phyloP scores from a whole-genome alignment of 2,797 vertebrate species.

The Ambastaia sidthimunki region DNA sequence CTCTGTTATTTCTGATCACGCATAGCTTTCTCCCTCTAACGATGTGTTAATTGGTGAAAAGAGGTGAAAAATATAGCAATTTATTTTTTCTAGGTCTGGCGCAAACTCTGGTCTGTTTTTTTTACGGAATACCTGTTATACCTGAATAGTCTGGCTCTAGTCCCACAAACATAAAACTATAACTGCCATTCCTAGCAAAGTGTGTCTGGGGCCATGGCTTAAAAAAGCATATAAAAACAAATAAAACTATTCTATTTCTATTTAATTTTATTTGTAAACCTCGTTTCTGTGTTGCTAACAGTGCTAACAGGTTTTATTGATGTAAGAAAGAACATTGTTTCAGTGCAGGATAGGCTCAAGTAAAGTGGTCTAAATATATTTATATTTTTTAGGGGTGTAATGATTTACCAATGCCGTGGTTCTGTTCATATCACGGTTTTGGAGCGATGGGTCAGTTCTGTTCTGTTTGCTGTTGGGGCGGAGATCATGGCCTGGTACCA shows the following conservation, averaged over 20 bases:
- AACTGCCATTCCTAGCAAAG: slow-evolving; percentile 34
- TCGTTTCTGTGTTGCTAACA: slow-evolving; percentile 14
- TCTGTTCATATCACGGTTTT: too few relatives aligned
- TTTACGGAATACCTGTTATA: slow-evolving; percentile 24
- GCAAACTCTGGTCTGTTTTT: slow-evolving; percentile 1
- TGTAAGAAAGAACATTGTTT: too few relatives aligned
- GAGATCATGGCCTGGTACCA: too few relatives aligned
- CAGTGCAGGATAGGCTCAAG: too few relatives aligned
- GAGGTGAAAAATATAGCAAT: slow-evolving; percentile 39
- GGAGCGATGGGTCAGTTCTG: too few relatives aligned
- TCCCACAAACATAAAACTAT: background rate
- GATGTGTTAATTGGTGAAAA: slow-evolving; percentile 58
- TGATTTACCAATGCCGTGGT: too few relatives aligned
- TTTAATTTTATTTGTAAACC: slow-evolving; percentile 10
- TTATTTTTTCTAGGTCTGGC: slow-evolving; percentile 46
- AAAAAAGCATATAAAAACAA: slow-evolving; percentile 24
- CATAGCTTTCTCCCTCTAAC: slow-evolving; percentile 39
- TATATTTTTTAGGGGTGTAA: too few relatives aligned
- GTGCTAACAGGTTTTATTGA: background rate
- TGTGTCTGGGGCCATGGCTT: background rate
- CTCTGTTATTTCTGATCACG: slow-evolving; percentile 44
- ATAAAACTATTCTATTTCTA: too few relatives aligned
- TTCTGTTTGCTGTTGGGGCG: too few relatives aligned
- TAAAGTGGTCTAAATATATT: too few relatives aligned
- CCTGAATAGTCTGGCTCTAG: too few relatives aligned